phyloP scores from a whole-genome alignment of 2,113 vertebrate species.

The Cyprinodon brontotheroides region DNA sequence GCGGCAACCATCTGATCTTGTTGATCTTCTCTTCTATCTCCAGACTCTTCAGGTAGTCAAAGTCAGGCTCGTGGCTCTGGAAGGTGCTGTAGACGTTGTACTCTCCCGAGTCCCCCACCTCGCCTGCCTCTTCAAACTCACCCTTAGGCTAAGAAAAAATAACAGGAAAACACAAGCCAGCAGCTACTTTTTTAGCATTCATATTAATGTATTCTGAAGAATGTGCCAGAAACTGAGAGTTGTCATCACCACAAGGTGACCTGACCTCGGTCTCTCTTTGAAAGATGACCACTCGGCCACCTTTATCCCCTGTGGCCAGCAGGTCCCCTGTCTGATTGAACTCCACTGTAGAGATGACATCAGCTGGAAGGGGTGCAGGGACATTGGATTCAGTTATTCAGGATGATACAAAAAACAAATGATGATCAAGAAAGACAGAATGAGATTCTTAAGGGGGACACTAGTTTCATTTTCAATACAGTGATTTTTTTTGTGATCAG shows the following conservation, averaged over 20 bases:
- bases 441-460: not conserved
- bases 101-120: constrained; percentile 90
- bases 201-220: not conserved
- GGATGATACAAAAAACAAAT: not conserved
- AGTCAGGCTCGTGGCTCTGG: constrained; percentile 98
- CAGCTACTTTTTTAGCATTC: not conserved
- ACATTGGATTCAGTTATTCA: not conserved
- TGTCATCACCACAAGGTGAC: not conserved
- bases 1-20: constrained; percentile 96
- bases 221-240: not conserved
- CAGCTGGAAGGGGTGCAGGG: constrained; percentile 79
- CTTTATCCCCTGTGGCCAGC: constrained; percentile 98
- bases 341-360: constrained; percentile 98
- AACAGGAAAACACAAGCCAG: constrained; percentile 4
- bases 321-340: constrained; percentile 98
- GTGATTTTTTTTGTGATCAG: not conserved
- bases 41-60: constrained; percentile 98
- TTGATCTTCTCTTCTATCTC: constrained; percentile 99
- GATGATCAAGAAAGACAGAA: not conserved
- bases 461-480: not conserved
- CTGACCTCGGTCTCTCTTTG: constrained; percentile 94
- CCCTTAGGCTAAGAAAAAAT: constrained; percentile 84
- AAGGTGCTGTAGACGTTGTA: constrained; percentile 99
- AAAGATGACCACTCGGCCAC: constrained; percentile 98
- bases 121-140: constrained; percentile 86